phyloP scores from a whole-genome alignment of 2,888 invertebrate genomes.

The Aricia artaxerxes region DNA sequence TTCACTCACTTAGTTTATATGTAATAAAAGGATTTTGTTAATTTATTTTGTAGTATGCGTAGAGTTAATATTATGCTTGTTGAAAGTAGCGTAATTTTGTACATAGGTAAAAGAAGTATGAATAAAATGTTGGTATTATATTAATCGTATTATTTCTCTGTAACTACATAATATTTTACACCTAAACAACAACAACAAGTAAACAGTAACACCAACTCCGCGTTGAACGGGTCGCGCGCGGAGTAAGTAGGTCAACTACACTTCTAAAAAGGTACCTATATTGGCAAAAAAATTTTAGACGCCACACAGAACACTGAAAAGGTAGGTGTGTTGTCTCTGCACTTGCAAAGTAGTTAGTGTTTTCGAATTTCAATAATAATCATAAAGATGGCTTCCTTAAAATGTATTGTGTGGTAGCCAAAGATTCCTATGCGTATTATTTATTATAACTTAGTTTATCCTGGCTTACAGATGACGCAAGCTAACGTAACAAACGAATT shows the following conservation, averaged over 20 bases:
- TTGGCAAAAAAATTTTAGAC: no score
- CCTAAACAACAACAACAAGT: no score
- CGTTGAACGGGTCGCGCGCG: no score
- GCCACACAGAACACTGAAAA: background rate
- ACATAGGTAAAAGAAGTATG: slow-evolving; percentile 28
- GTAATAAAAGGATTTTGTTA: slow-evolving; percentile 19
- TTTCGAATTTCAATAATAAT: background rate
- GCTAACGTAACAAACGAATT: slow-evolving; percentile 45
- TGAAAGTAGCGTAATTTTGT: slow-evolving; percentile 34
- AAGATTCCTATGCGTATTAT: no score
- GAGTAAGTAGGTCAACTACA: no score
- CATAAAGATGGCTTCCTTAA: background rate
- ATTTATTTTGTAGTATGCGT: slow-evolving; percentile 24
- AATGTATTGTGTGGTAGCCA: no score
- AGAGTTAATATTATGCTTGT: background rate
- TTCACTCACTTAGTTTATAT: slow-evolving; percentile 2
- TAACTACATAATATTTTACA: background rate
- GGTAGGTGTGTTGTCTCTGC: background rate
- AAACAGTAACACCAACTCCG: no score
- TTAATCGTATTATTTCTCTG: slow-evolving; percentile 15
- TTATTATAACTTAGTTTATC: slow-evolving; percentile 24
- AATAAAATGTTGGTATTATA: slow-evolving; percentile 43
- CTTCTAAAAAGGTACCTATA: no score
- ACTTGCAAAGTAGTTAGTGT: background rate
- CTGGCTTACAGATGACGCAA: slow-evolving; percentile 59